Base-by-base conservation (phyloP, 1,140 invertebrate species). In the Bicyclus anynana region DNA sequence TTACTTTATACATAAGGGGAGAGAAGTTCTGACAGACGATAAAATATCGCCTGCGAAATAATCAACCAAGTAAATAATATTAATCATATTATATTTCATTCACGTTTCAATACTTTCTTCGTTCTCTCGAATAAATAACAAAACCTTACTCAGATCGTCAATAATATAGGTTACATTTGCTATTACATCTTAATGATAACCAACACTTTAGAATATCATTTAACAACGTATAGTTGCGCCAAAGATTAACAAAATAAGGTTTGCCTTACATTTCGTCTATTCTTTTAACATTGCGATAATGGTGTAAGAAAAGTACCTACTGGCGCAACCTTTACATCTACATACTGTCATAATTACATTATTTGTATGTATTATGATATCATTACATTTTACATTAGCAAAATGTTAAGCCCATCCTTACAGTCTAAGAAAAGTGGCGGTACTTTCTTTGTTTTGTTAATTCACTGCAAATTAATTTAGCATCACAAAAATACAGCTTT, bases 111-210 rank as follows among this genome's bases (percentile, higher is more conserved):
- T 73, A 68, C 59, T 70, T 68, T 68, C 53, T 59, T 62, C 68
- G 65, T 63, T 64, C 69, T 74, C 58, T 69, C 68, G 74, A 84
- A 86, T 86, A 86, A 86, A 86, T 86, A 80, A 74, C 59, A 74
- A 76, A 71, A 74, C 64, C 69, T 79, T 81, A 70, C 72, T 84
- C 84, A 87, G 84, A 87, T 87, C 84, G 78, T 78, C 77, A 62
- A 54, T 68, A 65, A 50, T 66, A 46, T 64, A 59, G 46, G 33
- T 68, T 66, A 67, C 49, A 52, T 37, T 23, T 35, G 52, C 53
- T 65, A 67, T n/a, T 35, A 67, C 35, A 58, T 40, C 26, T 54
- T 55, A 53, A 54, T 10, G 10, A 29, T 6, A 29, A 2, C 2
- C 10, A 33, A 7, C 3, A 1, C 1, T 33, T 12, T 1, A 33